Evolutionary conservation across 92 coral and sea anemone genomes (phyloP).

Genomic region (Porites cylindrica): DNA sequence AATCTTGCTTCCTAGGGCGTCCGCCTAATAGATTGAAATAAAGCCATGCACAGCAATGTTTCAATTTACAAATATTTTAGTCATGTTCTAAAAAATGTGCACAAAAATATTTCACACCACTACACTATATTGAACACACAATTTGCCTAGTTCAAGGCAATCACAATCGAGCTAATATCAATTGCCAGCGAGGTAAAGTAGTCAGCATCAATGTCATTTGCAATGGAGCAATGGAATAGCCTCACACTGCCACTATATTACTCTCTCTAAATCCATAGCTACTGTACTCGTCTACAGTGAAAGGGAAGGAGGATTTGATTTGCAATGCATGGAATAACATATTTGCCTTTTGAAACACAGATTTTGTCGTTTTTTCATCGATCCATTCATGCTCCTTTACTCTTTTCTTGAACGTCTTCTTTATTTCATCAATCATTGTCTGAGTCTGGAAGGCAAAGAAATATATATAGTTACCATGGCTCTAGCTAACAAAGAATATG

Average conservation of each 20-base stretch:
- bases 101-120: too few relatives aligned
- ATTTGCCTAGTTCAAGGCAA: too few relatives aligned
- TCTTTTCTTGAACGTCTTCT: slow-evolving; percentile 86
- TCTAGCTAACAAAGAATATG: too few relatives aligned
- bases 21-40: slow-evolving; percentile 68
- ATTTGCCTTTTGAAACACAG: slow-evolving; percentile 91
- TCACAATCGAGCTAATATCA: too few relatives aligned
- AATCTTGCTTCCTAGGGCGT: slow-evolving; percentile 90
- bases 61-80: too few relatives aligned
- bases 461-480: not conserved
- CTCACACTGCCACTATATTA: too few relatives aligned
- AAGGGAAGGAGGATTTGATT: not conserved
- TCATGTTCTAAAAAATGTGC: too few relatives aligned
- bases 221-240: too few relatives aligned
- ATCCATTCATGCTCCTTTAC: slow-evolving; percentile 94
- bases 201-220: too few relatives aligned
- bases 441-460: slow-evolving; percentile 55
- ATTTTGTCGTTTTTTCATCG: slow-evolving; percentile 86
- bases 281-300: not conserved
- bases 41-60: not conserved
- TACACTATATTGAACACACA: too few relatives aligned
- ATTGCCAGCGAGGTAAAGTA: too few relatives aligned
- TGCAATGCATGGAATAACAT: not conserved
- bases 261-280: not conserved
- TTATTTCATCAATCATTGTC: slow-evolving; percentile 88